Evolutionary conservation across 2,797 vertebrate genomes (phyloP).

Genomic region (Parambassis ranga): DNA sequence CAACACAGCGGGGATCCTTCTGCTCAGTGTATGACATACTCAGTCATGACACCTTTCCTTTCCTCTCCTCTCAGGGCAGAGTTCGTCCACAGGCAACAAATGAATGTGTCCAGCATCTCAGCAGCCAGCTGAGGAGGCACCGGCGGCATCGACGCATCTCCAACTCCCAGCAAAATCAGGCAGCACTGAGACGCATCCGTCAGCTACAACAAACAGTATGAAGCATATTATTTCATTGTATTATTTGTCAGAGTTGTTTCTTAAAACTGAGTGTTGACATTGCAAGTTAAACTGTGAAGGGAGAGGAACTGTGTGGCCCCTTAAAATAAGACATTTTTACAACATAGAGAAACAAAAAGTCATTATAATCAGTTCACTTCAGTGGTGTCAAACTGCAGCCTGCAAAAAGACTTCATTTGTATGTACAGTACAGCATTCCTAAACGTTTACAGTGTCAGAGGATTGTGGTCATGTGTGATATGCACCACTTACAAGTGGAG

Average conservation of each 20-base stretch:
- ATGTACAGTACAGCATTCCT: neutral
- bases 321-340: neutral
- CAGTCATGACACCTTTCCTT: neutral
- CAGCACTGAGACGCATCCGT: constrained; percentile 70
- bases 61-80: constrained; percentile 70
- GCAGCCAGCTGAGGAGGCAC: constrained; percentile 75
- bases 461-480: constrained; percentile 4
- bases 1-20: neutral
- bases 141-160: constrained; percentile 74
- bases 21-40: neutral
- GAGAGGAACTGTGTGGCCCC: no score
- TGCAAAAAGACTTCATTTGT: neutral
- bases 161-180: constrained; percentile 71
- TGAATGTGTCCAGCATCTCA: constrained; percentile 83
- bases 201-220: constrained; percentile 84
- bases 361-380: neutral
- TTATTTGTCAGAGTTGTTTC: neutral
- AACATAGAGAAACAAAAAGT: neutral
- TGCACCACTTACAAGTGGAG: neutral
- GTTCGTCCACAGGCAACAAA: constrained; percentile 76
- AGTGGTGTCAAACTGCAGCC: no score
- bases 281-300: no score
- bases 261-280: no score
- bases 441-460: neutral
- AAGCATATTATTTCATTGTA: neutral